phyloP scores from a whole-genome alignment of 2,113 vertebrate species.

The Macrotus californicus region DNA sequence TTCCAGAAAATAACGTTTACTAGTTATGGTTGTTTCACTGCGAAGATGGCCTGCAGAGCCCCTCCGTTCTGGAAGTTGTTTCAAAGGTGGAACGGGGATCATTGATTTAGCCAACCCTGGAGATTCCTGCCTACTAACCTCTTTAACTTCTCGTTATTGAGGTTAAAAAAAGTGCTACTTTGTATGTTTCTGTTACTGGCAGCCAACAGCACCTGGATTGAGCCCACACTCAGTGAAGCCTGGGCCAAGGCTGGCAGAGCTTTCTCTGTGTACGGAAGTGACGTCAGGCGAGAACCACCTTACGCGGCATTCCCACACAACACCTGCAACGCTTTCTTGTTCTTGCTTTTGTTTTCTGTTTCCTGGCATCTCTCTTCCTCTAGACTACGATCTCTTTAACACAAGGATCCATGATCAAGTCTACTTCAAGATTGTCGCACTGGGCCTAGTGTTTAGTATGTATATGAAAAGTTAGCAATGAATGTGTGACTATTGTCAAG shows the following conservation, averaged over 20 bases:
- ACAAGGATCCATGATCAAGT: not conserved
- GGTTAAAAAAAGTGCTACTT: not conserved
- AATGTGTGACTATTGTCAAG: not conserved
- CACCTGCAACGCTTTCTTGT: too few species aligned
- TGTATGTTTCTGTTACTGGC: not conserved
- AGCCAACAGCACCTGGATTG: not conserved
- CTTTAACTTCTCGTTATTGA: not conserved
- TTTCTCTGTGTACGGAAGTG: not conserved
- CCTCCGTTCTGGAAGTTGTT: not conserved
- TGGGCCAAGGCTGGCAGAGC: not conserved
- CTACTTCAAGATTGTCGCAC: not conserved
- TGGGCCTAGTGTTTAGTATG: not conserved
- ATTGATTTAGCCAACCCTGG: not conserved
- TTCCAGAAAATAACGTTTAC: not conserved
- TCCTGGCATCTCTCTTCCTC: not conserved
- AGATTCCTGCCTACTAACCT: not conserved
- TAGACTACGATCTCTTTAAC: not conserved
- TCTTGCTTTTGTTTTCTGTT: not conserved
- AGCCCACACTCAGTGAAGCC: not conserved
- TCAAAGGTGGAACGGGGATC: not conserved
- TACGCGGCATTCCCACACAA: not conserved
- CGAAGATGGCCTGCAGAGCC: not conserved
- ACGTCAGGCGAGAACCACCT: not conserved
- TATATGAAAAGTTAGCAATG: not conserved
- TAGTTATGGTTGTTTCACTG: not conserved